Percentiles rank a stretch among this genome's conserved stretches.
Conservation (phyloP, 2,113 vertebrate genomes). For the Formicarius rufipectus region DNA sequence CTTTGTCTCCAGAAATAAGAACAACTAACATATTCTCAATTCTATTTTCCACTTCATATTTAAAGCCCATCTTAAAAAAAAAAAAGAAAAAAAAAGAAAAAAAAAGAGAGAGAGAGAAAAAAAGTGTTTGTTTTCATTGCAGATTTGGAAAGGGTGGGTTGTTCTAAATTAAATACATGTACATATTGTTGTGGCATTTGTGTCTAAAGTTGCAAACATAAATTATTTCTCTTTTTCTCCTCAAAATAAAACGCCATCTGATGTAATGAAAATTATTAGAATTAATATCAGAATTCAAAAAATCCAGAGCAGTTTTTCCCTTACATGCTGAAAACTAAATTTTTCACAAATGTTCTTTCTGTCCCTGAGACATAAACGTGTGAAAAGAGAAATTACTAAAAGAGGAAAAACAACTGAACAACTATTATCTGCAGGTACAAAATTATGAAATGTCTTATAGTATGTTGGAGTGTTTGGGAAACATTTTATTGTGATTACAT, state of each 20-base stretch:
- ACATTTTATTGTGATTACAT: background rate
- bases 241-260: background rate
- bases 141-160: accelerated
- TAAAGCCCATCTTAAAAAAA: background rate
- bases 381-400: background rate
- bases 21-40: background rate
- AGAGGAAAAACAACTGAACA: background rate
- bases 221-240: background rate
- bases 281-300: background rate
- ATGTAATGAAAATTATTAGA: background rate
- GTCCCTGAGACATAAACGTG: background rate
- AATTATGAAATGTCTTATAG: background rate
- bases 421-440: background rate
- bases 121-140: background rate
- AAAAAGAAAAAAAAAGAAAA: too few relatives aligned
- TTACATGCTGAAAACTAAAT: background rate
- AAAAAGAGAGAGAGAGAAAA: background rate
- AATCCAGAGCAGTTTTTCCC: background rate
- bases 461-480: background rate
- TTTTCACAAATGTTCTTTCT: background rate
- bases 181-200: accelerated
- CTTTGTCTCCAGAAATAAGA: background rate
- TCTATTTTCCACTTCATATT: background rate
- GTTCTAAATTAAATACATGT: background rate
- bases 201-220: background rate